Evolutionary conservation across 2,797 vertebrate genomes (phyloP).

Genomic region (Sebastes steindachneri): DNA sequence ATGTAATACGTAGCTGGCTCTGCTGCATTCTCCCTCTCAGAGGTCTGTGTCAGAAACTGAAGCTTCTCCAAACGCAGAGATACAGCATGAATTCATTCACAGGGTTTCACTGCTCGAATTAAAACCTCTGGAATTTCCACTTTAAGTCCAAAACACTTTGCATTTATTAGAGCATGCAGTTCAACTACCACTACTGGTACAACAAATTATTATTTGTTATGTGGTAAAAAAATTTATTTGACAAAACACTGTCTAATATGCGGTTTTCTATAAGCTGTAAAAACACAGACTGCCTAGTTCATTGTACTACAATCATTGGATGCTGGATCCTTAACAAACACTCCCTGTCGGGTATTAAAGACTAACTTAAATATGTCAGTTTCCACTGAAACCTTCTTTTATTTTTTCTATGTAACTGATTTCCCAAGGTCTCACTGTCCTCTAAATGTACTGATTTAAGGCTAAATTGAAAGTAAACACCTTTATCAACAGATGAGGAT

Average conservation of each 20-base stretch:
- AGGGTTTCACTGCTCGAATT: not conserved
- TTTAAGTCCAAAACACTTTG: not conserved
- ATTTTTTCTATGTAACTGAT: not conserved
- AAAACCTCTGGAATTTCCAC: slow-evolving; percentile 15
- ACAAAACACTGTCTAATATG: not conserved
- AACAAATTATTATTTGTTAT: not conserved
- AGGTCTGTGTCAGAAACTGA: slow-evolving; percentile 18
- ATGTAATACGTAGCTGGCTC: slow-evolving; percentile 68
- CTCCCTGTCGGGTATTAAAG: not conserved
- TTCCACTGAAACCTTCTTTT: not conserved
- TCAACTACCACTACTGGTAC: not conserved
- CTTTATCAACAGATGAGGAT: not conserved
- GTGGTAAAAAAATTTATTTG: not conserved
- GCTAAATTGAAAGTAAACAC: not conserved
- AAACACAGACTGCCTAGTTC: not conserved
- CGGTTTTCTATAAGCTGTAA: not conserved
- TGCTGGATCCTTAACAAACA: not conserved
- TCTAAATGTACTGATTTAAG: not conserved
- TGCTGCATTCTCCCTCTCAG: slow-evolving; percentile 57
- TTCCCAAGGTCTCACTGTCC: not conserved
- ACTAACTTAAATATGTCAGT: not conserved
- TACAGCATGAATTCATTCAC: slow-evolving; percentile 27
- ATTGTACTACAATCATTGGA: not conserved
- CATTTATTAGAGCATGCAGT: not conserved
- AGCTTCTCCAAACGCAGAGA: slow-evolving; percentile 33